Evolutionary conservation across 2,797 vertebrate species (phyloP), one percentile per base, ranked within the genome.

Genomic region (Cyclura pinguis): DNA sequence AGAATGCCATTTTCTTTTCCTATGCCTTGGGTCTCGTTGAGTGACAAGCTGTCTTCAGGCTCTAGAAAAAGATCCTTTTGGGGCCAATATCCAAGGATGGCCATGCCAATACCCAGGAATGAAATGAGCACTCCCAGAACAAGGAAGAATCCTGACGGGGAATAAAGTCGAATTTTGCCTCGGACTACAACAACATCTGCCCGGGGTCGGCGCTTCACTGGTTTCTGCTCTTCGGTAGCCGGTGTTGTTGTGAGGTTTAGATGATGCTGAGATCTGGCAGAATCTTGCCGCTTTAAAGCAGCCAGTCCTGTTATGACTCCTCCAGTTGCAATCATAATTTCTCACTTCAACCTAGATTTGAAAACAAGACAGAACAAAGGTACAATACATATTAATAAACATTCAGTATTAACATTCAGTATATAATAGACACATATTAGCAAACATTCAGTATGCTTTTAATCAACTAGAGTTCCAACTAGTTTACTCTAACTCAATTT

Each of bases 241-340:
- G 97, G 93, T 1, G 95, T 87, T 6, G 96, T 90, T 35, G 97
- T 96, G 77, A 95, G 94, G 88, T 97, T 97, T 88, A 98, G 80
- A 76, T 98, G 98, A 82, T 98, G 98, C 95, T 99, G 99, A 20
- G 99, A 99, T 94, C 99, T 98, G 91, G 98, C 97, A 0, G 99
- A 99, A 96, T 99, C 99, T 95, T 99, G 99, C 93, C 99, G 98
- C 94, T 99, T 99, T 90, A 99, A 97, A 96, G 99, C 99, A 8
- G 99, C 99, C 95, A 99, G 98, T 95, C 99, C 99, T 4, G 99
- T 99, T 95, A 99, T 98, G 92, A 99, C 99, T 92, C 99, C 99
- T 76, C 98, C 99, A 0, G 99, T 99, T 90, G 99, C 99, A 94
- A 99, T 99, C 99, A 99, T 99, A 96, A 88, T 92, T 96, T 84